These are phyloP conservation scores for Potamarius usumacintae DNA, from an alignment of 2,113 vertebrate species.

Conservation along the genomic window DNA sequence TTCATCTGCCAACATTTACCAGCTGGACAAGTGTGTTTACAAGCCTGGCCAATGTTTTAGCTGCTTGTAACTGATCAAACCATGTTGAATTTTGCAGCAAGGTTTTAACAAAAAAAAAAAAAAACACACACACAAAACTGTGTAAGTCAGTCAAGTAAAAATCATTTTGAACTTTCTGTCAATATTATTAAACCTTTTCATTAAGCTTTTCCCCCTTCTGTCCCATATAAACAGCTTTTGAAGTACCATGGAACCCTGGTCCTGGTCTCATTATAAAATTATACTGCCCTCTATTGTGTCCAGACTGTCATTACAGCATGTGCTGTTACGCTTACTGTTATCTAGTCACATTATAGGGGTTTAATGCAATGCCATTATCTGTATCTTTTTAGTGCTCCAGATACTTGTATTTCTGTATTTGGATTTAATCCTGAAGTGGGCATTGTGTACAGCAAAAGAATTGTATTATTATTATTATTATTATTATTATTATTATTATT, in stretches of 20 bases:
- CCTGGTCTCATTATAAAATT: constrained; percentile 2
- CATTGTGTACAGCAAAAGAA: not conserved
- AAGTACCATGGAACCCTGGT: not conserved
- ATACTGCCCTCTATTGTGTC: constrained; percentile 40
- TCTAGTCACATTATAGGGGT: not conserved
- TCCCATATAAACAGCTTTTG: not conserved
- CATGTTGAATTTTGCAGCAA: not conserved
- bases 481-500: too few species aligned
- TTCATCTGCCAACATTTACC: not conserved
- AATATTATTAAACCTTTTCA: not conserved
- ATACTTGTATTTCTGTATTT: not conserved
- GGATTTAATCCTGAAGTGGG: not conserved
- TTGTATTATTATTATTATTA: too few species aligned
- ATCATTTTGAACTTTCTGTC: not conserved
- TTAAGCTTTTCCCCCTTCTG: not conserved
- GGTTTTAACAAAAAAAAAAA: not conserved
- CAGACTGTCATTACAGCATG: constrained; percentile 3
- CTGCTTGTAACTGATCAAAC: not conserved
- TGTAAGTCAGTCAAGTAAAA: not conserved
- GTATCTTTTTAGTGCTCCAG: not conserved
- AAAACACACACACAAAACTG: not conserved
- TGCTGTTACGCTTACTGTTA: not conserved
- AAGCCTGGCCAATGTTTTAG: not conserved
- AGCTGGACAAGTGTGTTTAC: not conserved
- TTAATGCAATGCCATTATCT: not conserved